phyloP scores from a whole-genome alignment of 2,113 vertebrate species.

The Petromus typicus region DNA sequence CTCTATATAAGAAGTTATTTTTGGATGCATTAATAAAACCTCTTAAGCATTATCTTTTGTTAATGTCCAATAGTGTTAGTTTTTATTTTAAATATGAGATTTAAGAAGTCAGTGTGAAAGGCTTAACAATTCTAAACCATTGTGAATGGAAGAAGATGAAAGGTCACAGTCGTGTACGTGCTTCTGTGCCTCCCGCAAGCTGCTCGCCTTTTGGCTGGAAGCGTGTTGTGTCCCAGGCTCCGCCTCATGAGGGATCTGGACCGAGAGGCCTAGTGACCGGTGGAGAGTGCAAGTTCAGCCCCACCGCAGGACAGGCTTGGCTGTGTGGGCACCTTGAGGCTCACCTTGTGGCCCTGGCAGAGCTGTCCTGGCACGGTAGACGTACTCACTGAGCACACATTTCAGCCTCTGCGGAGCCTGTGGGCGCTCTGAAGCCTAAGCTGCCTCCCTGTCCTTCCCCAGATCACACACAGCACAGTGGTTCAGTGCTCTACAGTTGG shows the following conservation, averaged over 20 bases:
- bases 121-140: conserved; percentile 11
- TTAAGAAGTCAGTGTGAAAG: conserved; percentile 45
- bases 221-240: not conserved
- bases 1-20: conserved; percentile 70
- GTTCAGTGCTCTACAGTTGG: too few relatives aligned
- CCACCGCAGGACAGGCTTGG: too few relatives aligned
- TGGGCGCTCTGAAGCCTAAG: too few relatives aligned
- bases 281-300: not conserved
- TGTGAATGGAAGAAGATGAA: not conserved
- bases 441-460: not conserved
- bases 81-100: conserved; percentile 62
- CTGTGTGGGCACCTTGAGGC: not conserved
- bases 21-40: conserved; percentile 60
- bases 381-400: not conserved
- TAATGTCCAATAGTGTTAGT: conserved; percentile 36
- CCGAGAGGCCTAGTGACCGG: not conserved
- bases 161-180: not conserved
- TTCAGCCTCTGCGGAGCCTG: not conserved
- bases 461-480: not conserved
- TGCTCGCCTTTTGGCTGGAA: not conserved
- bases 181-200: too few relatives aligned
- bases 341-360: not conserved
- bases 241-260: not conserved
- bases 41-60: conserved; percentile 55
- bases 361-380: not conserved